A percentile compares a stretch with the other conserved stretches of the same genome.
phyloP scores from a whole-genome alignment of 1,140 invertebrate species.

The Ephestia elutella region DNA sequence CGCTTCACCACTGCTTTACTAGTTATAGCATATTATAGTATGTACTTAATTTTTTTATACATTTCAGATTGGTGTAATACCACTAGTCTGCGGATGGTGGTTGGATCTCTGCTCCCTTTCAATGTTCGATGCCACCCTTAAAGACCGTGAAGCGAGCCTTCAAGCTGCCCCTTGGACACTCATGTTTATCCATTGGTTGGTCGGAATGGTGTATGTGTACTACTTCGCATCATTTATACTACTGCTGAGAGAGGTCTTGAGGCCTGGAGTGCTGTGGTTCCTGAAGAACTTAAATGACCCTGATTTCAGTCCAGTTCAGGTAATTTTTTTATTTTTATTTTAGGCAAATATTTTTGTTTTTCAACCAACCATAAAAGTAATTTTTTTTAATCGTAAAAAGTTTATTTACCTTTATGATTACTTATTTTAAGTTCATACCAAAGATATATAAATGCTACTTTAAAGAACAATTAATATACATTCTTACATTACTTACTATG shows the following conservation, averaged over 20 bases:
- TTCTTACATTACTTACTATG: no score
- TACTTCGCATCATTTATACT: slow-evolving; percentile 99
- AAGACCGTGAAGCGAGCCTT: slow-evolving; percentile 91
- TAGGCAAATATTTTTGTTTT: neutral
- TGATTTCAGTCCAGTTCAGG: slow-evolving; percentile 98
- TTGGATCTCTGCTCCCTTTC: slow-evolving; percentile 97
- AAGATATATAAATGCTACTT: no score
- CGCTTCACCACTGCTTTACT: no score
- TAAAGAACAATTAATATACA: no score
- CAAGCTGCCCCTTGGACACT: slow-evolving; percentile 93
- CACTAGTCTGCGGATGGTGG: slow-evolving; percentile 99
- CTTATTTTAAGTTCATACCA: no score
- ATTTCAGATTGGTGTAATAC: slow-evolving; percentile 97
- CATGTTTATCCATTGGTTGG: slow-evolving; percentile 98
- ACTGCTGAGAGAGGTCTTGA: slow-evolving; percentile 91
- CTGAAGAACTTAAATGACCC: slow-evolving; percentile 98
- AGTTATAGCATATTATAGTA: neutral
- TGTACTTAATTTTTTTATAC: slow-evolving; percentile 46
- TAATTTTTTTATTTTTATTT: slow-evolving; percentile 42
- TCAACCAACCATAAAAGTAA: no score
- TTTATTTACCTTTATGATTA: no score
- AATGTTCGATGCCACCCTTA: slow-evolving; percentile 94
- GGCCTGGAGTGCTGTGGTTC: slow-evolving; percentile 98
- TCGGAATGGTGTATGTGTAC: slow-evolving; percentile 99
- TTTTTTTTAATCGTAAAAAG: no score